phyloP scores from a whole-genome alignment of 2,888 invertebrate species.

The Pteria penguin region DNA sequence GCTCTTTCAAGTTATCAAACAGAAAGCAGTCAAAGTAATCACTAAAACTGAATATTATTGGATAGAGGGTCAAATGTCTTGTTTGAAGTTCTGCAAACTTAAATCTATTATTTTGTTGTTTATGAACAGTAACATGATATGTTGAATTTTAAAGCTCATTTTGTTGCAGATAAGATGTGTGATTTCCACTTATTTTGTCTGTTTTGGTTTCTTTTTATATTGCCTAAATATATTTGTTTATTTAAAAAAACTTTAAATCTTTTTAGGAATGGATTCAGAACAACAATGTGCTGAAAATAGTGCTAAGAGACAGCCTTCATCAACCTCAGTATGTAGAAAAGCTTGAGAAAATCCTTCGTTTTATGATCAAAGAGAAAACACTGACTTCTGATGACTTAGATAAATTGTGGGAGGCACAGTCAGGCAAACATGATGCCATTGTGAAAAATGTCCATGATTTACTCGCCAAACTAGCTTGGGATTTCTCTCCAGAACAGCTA shows the following conservation, averaged over 20 bases:
- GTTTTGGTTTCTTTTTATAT: background rate
- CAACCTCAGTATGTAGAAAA: slow-evolving; percentile 97
- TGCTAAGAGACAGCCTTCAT: slow-evolving; percentile 95
- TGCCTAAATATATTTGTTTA: too few relatives aligned
- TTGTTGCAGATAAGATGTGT: background rate
- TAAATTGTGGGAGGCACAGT: slow-evolving; percentile 97
- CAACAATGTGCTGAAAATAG: slow-evolving; percentile 96
- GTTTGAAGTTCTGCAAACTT: too few relatives aligned
- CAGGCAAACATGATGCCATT: slow-evolving; percentile 98
- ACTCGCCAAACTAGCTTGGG: slow-evolving; percentile 97
- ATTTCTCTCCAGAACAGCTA: slow-evolving; percentile 97
- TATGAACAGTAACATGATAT: too few relatives aligned
- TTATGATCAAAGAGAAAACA: slow-evolving; percentile 92
- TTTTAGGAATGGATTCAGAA: slow-evolving; percentile 91
- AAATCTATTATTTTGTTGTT: too few relatives aligned
- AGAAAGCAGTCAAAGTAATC: too few relatives aligned
- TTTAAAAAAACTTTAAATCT: too few relatives aligned
- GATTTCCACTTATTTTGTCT: background rate
- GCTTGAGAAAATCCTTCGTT: slow-evolving; percentile 96
- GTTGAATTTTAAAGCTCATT: background rate
- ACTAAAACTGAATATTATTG: too few relatives aligned
- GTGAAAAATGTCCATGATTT: slow-evolving; percentile 97
- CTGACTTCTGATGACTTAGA: slow-evolving; percentile 94
- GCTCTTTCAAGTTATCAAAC: too few relatives aligned
- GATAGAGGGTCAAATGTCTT: too few relatives aligned